phyloP scores from a whole-genome alignment of 2,797 vertebrate species.

The Sparus aurata region DNA sequence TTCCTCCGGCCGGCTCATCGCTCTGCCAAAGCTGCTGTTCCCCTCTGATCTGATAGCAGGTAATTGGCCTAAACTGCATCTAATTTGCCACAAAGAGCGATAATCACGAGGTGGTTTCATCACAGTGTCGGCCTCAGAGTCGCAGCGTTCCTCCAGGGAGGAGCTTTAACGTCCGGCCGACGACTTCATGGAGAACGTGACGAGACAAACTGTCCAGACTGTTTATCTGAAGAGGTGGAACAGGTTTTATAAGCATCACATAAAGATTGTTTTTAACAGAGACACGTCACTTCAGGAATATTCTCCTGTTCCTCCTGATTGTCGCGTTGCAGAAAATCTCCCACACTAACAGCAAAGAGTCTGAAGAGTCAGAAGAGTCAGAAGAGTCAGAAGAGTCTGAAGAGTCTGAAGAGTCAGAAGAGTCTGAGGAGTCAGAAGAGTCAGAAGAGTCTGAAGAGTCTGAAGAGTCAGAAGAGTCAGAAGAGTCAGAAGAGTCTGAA shows the following conservation, averaged over 20 bases:
- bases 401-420: too few relatives aligned
- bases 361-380: too few relatives aligned
- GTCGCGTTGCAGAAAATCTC: background rate
- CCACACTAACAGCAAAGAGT: background rate
- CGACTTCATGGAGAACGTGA: background rate
- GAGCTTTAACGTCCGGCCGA: background rate
- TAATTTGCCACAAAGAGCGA: conserved; percentile 87
- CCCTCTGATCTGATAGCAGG: conserved; percentile 87
- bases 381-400: too few relatives aligned
- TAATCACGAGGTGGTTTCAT: conserved; percentile 85
- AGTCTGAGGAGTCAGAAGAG: too few relatives aligned
- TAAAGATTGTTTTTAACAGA: background rate
- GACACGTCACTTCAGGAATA: background rate
- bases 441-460: too few relatives aligned
- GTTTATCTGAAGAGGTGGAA: too few relatives aligned
- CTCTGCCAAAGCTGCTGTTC: conserved; percentile 56
- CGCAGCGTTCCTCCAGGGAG: conserved; percentile 1
- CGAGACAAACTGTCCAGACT: background rate
- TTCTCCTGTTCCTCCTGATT: background rate
- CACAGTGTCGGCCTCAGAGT: conserved; percentile 3
- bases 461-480: too few relatives aligned
- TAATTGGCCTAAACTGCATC: conserved; percentile 89
- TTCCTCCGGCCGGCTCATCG: background rate
- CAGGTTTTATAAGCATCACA: too few relatives aligned
- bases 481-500: too few relatives aligned